Percentiles rank a stretch among this genome's conserved stretches.
These are phyloP conservation scores for Mesorhabditis belari DNA, from an alignment of 2,888 invertebrate species.

Conservation along the genomic window DNA sequence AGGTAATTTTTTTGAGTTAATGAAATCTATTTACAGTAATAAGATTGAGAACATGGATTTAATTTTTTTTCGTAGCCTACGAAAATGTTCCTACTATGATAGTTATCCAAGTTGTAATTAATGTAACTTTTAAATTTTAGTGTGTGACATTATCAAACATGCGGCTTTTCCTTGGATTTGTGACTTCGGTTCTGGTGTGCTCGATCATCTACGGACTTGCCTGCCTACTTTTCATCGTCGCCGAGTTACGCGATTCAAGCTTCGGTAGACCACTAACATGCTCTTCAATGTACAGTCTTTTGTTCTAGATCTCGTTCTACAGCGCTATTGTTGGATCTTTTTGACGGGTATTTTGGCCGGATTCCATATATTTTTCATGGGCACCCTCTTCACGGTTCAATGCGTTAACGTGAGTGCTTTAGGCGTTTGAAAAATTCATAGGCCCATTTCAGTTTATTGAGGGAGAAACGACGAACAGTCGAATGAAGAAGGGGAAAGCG, in stretches of 20 bases:
- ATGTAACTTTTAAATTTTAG: no score
- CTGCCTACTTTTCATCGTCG: constrained; percentile 9
- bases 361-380: neutral
- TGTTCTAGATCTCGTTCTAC: neutral
- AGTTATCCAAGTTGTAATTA: no score
- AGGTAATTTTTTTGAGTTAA: neutral
- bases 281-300: neutral
- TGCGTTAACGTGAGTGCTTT: neutral
- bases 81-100: no score
- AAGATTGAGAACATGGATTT: constrained; percentile 28
- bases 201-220: constrained; percentile 18
- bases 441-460: neutral
- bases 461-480: neutral
- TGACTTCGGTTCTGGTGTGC: constrained; percentile 20
- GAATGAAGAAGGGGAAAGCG: neutral
- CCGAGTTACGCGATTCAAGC: constrained; percentile 14
- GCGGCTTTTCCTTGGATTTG: constrained; percentile 29
- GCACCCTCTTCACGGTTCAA: neutral
- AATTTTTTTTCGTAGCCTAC: no score
- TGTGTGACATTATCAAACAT: no score
- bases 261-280: constrained; percentile 10
- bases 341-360: neutral
- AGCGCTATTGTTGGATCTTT: neutral
- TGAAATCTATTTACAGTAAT: constrained; percentile 19
- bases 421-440: no score